Base-by-base conservation (phyloP, 1,140 invertebrate species). In the Eciton burchellii region DNA sequence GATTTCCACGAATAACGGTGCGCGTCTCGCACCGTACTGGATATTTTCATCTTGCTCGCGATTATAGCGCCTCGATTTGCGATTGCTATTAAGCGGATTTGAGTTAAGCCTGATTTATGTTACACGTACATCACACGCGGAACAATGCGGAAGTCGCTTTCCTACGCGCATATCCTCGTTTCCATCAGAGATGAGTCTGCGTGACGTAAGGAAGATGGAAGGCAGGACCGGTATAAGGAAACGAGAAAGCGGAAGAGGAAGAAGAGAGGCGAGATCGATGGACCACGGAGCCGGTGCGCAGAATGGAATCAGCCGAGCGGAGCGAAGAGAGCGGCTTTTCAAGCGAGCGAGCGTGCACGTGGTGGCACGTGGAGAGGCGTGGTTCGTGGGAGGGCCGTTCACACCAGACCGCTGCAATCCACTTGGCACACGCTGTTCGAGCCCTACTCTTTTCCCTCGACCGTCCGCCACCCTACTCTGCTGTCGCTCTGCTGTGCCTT, bases 361-460 rank as follows among this genome's bases (percentile, higher is more conserved):
- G 89, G 88, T 87, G 87, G 88, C 91, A 91, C 90, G 92, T 92
- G 91, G 90, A 92, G 91, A 89, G 92, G 92, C 92, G 92, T 92
- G 92, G 91, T 91, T 91, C 88, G 91, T 91, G 90, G 91, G 90
- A 92, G 91, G 91, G 90, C 85, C 86, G 85, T 87, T 79, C 83
- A 83, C 56, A 82, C 82, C 79, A 83, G 43, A 85, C 73, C 76
- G 86, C 74, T 82, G 89, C 88, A 91, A 92, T 92, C 88, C 90
- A 91, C 91, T 90, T 92, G 89, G 90, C 90, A 92, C 90, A 91
- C 90, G 89, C 89, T 86, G 81, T 82, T 88, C 82, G 79, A 90
- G 52, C 89, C 91, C 89, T 90, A 90, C 90, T 91, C 88, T 89
- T 70, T 83, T 89, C 81, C 85, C 81, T 83, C 84, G 59, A 21